A percentile compares a stretch with the other conserved stretches of the same genome.
phyloP scores from a whole-genome alignment of 92 coral and sea anemone genomes.

The Epizoanthus stellaris region DNA sequence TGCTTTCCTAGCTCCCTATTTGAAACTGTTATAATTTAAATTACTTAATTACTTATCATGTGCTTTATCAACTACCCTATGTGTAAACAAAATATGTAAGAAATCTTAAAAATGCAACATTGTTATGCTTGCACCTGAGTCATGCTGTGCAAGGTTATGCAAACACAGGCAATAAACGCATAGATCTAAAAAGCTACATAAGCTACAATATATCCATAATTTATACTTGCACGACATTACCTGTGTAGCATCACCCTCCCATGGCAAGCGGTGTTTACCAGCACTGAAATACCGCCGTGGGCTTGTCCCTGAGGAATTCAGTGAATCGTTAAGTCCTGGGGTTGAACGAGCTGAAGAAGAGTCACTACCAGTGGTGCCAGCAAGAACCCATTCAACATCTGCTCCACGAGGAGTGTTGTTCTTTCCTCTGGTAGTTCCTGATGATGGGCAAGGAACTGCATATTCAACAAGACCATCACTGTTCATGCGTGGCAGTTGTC shows the following conservation, averaged over 20 bases:
- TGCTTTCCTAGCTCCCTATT: too few relatives aligned
- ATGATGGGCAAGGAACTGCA: constrained; percentile 92
- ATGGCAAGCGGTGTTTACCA: constrained; percentile 91
- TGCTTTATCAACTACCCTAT: too few relatives aligned
- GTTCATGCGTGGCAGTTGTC: constrained; percentile 95
- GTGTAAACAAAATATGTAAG: too few relatives aligned
- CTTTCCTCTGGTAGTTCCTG: constrained; percentile 90
- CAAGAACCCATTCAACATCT: constrained; percentile 98
- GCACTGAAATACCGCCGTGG: constrained; percentile 95
- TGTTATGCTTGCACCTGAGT: too few relatives aligned
- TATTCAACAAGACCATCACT: constrained; percentile 97
- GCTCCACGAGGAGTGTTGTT: constrained; percentile 86
- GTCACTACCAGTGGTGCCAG: constrained; percentile 88
- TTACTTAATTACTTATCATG: too few relatives aligned
- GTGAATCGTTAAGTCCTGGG: constrained; percentile 93
- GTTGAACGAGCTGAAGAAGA: constrained; percentile 93
- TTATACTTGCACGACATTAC: background rate
- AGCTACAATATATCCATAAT: too few relatives aligned
- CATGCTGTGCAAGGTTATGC: too few relatives aligned
- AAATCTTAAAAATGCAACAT: too few relatives aligned
- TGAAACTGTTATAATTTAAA: too few relatives aligned
- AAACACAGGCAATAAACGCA: too few relatives aligned
- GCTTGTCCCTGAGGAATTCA: constrained; percentile 81
- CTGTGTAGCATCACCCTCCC: constrained; percentile 78
- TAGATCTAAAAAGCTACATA: too few relatives aligned